Evolutionary conservation across 1,140 invertebrate species (phyloP), one percentile per base, ranked within the genome.

Genomic region (Neodiprion fabricii): DNA sequence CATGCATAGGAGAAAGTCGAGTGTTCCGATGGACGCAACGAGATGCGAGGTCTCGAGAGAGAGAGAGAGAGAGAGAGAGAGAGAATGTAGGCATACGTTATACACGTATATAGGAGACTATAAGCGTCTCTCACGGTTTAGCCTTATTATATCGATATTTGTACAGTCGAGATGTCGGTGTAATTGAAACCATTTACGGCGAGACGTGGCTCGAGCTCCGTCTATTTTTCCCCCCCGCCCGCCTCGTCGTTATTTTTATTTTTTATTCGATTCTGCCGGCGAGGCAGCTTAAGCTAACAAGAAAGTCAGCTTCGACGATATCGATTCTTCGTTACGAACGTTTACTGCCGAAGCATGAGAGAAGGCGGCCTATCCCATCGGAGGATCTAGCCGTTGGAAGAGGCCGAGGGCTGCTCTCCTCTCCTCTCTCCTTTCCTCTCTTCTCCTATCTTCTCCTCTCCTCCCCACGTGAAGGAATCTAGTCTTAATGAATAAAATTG

Each of bases 401-500:
- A 61, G 53, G 8, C 53, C 28, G 5, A 40, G 28, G 28, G 28
- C 28, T 40, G 5, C 28, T 61, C 11, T 12, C 11, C n/a, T 17
- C 53, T 61, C 53, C 53, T 61, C 53, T 61, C 28, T 40, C 28
- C n/a, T 76, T 75, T 75, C 78, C 71, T 77, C 75, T 40, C 28
- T 5, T 61, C 11, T 12, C 10, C n/a, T 14, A 10, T 61, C 53
- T 9, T 14, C 28, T 40, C 28, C n/a, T 76, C 76, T 75, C 78
- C 71, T 77, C 75, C 79, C 53, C 84, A 80, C 85, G 83, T 85
- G 85, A 85, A 87, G 82, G 84, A 86, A 86, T 87, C 86, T 88
- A 87, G 81, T 76, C 82, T 87, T 88, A 88, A 88, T 87, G 85
- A 88, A 84, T 86, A 86, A 88, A 86, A 85, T 84, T 71, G 17